phyloP scores from a whole-genome alignment of 2,888 invertebrate species.

The Cantharis rufa region DNA sequence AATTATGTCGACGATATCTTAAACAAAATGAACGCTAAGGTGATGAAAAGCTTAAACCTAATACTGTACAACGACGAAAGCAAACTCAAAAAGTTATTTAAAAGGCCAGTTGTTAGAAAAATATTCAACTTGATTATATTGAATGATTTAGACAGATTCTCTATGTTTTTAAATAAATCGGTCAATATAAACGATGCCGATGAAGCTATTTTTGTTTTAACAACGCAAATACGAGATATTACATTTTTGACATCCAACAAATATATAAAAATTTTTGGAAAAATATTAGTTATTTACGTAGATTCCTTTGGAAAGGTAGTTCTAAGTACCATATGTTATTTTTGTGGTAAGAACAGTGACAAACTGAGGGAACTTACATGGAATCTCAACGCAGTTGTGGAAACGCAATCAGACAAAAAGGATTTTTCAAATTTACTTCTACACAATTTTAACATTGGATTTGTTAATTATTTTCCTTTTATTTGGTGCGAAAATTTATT shows the following conservation, averaged over 20 bases:
- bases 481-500: constrained; percentile 1
- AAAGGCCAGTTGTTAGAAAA: constrained; percentile 1
- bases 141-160: neutral
- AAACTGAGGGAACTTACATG: neutral
- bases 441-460: constrained; percentile 9
- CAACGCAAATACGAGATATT: neutral
- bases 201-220: constrained; percentile 8
- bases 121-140: constrained; percentile 9
- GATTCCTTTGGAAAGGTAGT: neutral
- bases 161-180: neutral
- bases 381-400: neutral
- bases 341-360: constrained; percentile 2
- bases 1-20: constrained; percentile 1
- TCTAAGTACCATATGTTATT: constrained; percentile 4
- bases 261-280: constrained; percentile 7
- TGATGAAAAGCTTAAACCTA: constrained; percentile 1
- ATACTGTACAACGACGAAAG: neutral
- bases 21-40: neutral
- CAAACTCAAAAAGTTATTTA: neutral
- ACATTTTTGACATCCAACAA: neutral
- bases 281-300: constrained; percentile 1
- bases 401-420: neutral
- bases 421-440: constrained; percentile 4
- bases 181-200: constrained; percentile 7
- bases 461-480: constrained; percentile 15